These are phyloP conservation scores for Acyrthosiphon pisum DNA, from an alignment of 1,140 invertebrate species.

Conservation along the genomic window DNA sequence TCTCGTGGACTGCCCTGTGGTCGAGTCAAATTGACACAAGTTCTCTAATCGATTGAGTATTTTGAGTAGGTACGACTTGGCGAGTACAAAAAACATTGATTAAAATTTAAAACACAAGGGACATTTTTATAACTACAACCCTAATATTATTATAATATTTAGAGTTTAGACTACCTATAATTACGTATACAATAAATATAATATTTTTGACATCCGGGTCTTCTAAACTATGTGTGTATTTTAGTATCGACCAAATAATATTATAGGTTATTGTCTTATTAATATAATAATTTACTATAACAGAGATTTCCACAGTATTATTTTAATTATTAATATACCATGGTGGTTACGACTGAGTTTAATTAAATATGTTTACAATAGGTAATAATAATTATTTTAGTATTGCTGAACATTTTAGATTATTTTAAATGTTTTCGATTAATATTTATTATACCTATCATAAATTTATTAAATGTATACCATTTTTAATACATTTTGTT, in stretches of 20 bases:
- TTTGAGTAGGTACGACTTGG: background rate
- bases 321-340: background rate
- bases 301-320: background rate
- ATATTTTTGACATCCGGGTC: too few relatives aligned
- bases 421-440: background rate
- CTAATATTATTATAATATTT: background rate
- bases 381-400: background rate
- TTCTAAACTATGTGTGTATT: too few relatives aligned
- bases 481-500: background rate
- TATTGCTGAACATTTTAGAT: background rate
- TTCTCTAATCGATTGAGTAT: background rate
- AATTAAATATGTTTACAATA: background rate
- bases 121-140: background rate
- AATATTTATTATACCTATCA: background rate
- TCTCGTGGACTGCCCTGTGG: background rate
- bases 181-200: background rate
- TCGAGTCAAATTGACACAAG: background rate
- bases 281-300: too few relatives aligned
- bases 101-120: background rate
- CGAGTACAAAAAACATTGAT: background rate
- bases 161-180: background rate
- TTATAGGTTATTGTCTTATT: too few relatives aligned
- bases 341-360: too few relatives aligned
- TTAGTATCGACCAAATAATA: too few relatives aligned
- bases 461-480: background rate